These are phyloP conservation scores for Liposcelis brunnea DNA, from an alignment of 2,888 invertebrate species.

Conservation along the genomic window DNA sequence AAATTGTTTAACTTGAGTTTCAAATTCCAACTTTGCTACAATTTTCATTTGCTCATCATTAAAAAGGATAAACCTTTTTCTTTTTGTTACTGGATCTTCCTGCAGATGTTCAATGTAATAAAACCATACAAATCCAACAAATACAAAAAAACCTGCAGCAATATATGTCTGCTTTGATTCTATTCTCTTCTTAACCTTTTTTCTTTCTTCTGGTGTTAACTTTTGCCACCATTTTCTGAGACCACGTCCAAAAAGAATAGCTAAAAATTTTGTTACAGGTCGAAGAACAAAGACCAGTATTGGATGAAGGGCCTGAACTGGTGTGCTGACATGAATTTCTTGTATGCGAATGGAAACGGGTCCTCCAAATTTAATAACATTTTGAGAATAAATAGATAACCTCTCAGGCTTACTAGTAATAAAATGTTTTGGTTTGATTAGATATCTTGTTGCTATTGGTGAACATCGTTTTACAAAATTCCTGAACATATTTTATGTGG, in stretches of 20 bases:
- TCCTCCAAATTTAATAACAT: too few species aligned
- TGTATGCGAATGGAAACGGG: neutral
- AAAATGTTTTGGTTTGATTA: too few species aligned
- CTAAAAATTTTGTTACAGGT: conserved; percentile 7
- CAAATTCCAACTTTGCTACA: conserved; percentile 25
- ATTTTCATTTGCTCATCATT: conserved; percentile 27
- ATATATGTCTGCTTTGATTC: neutral
- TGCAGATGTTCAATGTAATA: conserved; percentile 29
- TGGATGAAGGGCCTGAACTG: conserved; percentile 6
- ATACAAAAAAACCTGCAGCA: neutral
- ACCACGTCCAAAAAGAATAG: conserved; percentile 4
- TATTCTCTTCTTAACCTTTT: neutral
- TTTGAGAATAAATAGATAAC: too few species aligned
- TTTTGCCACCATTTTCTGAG: conserved; percentile 7
- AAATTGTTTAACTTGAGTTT: conserved; percentile 20
- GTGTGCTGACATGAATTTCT: neutral
- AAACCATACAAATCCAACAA: conserved; percentile 6
- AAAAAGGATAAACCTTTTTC: conserved; percentile 33
- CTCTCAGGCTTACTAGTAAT: too few species aligned
- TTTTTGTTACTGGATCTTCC: conserved; percentile 32
- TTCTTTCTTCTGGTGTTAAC: conserved; percentile 3
- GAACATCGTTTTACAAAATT: too few species aligned
- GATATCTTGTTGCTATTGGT: too few species aligned
- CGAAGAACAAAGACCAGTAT: neutral
- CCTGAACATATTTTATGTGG: too few species aligned